These are phyloP conservation scores for Alcis repandata DNA, from an alignment of 2,888 invertebrate genomes.

Conservation along the genomic window DNA sequence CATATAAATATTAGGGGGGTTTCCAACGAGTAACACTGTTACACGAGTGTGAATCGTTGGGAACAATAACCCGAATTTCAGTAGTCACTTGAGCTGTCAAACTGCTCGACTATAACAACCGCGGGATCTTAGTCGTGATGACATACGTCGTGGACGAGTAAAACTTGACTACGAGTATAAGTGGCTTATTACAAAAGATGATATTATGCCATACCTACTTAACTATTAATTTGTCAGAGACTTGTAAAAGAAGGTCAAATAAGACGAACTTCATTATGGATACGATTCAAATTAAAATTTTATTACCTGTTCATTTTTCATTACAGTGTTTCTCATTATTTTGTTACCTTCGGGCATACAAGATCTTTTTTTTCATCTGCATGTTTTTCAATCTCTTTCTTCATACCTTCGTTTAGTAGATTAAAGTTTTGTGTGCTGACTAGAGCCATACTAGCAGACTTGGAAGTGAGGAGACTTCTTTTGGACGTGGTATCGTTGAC, in stretches of 20 bases:
- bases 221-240: no score
- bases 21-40: no score
- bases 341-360: background rate
- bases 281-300: background rate
- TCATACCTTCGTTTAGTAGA: background rate
- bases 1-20: no score
- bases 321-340: background rate
- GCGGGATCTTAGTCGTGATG: no score
- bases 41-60: no score
- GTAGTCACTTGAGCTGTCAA: no score
- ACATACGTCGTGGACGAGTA: no score
- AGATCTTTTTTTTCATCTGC: background rate
- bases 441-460: background rate
- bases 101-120: no score
- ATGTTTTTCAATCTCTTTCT: background rate
- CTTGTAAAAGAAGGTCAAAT: background rate
- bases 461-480: slow-evolving; percentile 16
- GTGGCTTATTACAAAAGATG: no score
- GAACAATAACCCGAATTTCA: no score
- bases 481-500: slow-evolving; percentile 17
- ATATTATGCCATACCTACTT: no score
- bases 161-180: no score
- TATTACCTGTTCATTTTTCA: background rate
- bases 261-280: background rate
- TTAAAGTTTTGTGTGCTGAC: slow-evolving; percentile 9